phyloP scores from a whole-genome alignment of 2,888 invertebrate species.

The Catonia carolina region DNA sequence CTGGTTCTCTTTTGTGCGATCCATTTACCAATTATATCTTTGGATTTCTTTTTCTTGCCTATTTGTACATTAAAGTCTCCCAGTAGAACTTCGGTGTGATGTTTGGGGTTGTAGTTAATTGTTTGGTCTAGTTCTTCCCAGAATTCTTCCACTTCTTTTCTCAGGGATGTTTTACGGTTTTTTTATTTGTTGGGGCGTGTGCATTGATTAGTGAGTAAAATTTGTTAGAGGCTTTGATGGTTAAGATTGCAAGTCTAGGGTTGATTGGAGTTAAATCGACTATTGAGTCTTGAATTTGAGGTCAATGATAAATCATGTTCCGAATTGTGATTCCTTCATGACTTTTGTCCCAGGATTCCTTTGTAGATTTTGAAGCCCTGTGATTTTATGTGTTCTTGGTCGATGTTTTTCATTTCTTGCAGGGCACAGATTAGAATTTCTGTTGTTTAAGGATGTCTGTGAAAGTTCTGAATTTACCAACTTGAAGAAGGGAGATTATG shows the following conservation, averaged over 20 bases:
- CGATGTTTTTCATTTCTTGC: constrained; percentile 2
- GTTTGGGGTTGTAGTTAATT: not conserved
- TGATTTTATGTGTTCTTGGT: constrained; percentile 5
- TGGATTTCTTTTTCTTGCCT: constrained; percentile 7
- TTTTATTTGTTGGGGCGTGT: constrained; percentile 7
- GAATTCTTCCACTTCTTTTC: not conserved
- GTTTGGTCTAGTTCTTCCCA: constrained; percentile 3
- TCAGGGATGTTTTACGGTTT: not conserved
- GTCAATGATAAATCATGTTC: constrained; percentile 7
- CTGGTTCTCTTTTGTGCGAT: constrained; percentile 13
- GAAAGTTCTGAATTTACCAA: constrained; percentile 19
- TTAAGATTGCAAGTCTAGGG: not conserved
- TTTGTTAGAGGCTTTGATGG: constrained; percentile 1
- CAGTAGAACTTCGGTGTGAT: not conserved
- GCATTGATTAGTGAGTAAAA: constrained; percentile 2
- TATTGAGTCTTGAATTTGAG: not conserved
- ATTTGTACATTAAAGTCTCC: constrained; percentile 13
- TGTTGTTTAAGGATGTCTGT: constrained; percentile 14
- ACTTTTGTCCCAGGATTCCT: constrained; percentile 7
- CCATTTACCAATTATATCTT: constrained; percentile 9
- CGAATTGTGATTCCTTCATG: not conserved
- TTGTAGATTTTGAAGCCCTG: constrained; percentile 7
- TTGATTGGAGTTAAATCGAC: constrained; percentile 1
- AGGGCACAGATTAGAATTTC: constrained; percentile 15
- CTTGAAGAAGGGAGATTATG: too few relatives aligned